These are phyloP conservation scores for Artemia sp. DNA, from an alignment of 2,888 invertebrate genomes.

Conservation along the genomic window DNA sequence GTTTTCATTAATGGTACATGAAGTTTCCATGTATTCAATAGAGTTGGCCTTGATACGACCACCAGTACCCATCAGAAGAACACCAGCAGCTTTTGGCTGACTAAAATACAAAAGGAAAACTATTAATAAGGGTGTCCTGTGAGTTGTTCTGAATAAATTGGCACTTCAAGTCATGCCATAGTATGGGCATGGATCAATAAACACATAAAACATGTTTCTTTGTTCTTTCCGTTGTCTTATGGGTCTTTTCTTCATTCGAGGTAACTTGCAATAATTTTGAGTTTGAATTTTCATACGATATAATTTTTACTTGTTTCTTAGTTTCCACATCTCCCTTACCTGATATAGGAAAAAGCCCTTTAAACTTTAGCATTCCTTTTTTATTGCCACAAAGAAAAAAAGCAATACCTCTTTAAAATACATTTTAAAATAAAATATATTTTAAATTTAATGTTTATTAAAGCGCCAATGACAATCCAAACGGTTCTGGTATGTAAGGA, in stretches of 20 bases:
- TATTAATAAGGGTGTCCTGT: conserved; percentile 6
- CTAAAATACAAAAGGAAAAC: conserved; percentile 36
- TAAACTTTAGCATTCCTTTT: too few species aligned
- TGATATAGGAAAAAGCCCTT: too few species aligned
- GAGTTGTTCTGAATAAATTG: background rate
- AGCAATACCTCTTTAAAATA: too few species aligned
- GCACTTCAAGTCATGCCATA: background rate
- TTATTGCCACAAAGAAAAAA: too few species aligned
- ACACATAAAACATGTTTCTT: background rate
- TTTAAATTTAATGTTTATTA: too few species aligned
- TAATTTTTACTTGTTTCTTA: background rate
- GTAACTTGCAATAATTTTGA: too few species aligned
- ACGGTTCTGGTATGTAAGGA: too few species aligned
- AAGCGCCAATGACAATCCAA: too few species aligned
- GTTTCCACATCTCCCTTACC: too few species aligned
- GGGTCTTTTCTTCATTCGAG: too few species aligned
- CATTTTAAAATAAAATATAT: too few species aligned
- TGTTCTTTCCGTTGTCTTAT: background rate
- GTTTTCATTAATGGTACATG: conserved; percentile 59
- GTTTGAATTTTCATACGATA: too few species aligned
- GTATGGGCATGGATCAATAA: background rate
- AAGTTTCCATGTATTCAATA: conserved; percentile 72
- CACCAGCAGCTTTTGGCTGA: conserved; percentile 72
- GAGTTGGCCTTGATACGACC: conserved; percentile 54
- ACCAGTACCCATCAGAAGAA: conserved; percentile 68